phyloP scores from a whole-genome alignment of 2,797 vertebrate species.

The Muscicapa striata region DNA sequence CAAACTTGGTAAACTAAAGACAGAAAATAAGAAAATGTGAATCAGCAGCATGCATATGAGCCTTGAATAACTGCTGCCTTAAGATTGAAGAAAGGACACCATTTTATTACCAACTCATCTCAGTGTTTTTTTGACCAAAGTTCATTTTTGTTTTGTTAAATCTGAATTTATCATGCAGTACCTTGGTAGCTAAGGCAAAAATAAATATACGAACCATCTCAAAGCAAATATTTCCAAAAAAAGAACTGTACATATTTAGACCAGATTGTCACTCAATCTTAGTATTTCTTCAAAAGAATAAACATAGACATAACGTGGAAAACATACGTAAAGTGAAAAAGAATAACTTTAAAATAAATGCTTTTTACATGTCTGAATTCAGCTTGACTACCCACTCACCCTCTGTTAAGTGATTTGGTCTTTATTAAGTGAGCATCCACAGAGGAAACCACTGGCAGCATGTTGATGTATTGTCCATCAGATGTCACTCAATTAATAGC shows the following conservation, averaged over 20 bases:
- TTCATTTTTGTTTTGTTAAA: neutral
- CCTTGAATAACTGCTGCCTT: neutral
- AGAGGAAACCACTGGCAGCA: neutral
- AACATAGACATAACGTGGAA: neutral
- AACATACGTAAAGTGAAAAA: constrained; percentile 9
- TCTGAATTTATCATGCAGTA: neutral
- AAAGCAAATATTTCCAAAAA: neutral
- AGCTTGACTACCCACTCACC: constrained; percentile 63
- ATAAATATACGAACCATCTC: neutral
- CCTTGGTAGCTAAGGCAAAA: neutral
- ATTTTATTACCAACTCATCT: neutral
- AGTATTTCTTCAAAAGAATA: neutral
- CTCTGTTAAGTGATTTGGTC: constrained; percentile 49
- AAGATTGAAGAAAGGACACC: neutral
- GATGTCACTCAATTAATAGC: neutral
- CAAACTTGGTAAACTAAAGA: neutral
- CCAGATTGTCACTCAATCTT: neutral
- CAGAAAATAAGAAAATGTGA: neutral
- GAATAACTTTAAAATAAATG: constrained; percentile 17
- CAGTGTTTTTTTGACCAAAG: neutral
- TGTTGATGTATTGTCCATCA: neutral
- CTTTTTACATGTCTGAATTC: constrained; percentile 32
- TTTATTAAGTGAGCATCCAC: constrained; percentile 46
- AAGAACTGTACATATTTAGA: neutral
- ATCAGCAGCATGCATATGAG: neutral